Percentiles rank a stretch among this genome's conserved stretches.
phyloP scores from a whole-genome alignment of 2,888 invertebrate species.

The Leptarthrus brevirostris region DNA sequence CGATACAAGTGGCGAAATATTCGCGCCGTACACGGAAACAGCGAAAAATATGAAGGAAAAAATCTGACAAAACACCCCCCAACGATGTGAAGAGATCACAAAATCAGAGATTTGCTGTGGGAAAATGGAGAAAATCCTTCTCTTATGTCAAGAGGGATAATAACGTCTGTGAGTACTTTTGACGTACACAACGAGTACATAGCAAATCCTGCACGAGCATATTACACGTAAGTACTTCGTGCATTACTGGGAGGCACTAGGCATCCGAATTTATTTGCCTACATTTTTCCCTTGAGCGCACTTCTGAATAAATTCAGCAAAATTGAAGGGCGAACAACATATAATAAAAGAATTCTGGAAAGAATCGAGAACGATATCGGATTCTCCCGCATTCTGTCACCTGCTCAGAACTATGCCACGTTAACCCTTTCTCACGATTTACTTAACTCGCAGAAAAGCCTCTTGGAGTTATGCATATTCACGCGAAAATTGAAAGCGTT shows the following conservation, averaged over 20 bases:
- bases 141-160: conserved; percentile 45
- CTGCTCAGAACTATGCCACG: conserved; percentile 28
- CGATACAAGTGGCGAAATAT: conserved; percentile 2
- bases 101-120: conserved; percentile 44
- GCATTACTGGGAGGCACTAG: conserved; percentile 26
- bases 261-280: conserved; percentile 37
- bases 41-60: neutral
- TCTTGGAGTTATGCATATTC: conserved; percentile 36
- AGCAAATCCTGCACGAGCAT: conserved; percentile 1
- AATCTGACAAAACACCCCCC: conserved; percentile 17
- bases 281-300: conserved; percentile 45
- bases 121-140: conserved; percentile 44
- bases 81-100: conserved; percentile 11
- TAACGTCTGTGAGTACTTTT: conserved; percentile 40
- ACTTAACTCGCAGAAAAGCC: conserved; percentile 19
- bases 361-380: conserved; percentile 31
- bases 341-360: conserved; percentile 19
- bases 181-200: conserved; percentile 1
- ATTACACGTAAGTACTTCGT: conserved; percentile 40
- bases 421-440: conserved; percentile 37
- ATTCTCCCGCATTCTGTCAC: conserved; percentile 30
- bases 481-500: conserved; percentile 36
- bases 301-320: conserved; percentile 42
- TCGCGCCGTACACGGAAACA: neutral
- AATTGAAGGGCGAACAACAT: conserved; percentile 26